A percentile compares a stretch with the other conserved stretches of the same genome.
phyloP scores from a whole-genome alignment of 2,113 vertebrate species.

The Equus przewalskii region DNA sequence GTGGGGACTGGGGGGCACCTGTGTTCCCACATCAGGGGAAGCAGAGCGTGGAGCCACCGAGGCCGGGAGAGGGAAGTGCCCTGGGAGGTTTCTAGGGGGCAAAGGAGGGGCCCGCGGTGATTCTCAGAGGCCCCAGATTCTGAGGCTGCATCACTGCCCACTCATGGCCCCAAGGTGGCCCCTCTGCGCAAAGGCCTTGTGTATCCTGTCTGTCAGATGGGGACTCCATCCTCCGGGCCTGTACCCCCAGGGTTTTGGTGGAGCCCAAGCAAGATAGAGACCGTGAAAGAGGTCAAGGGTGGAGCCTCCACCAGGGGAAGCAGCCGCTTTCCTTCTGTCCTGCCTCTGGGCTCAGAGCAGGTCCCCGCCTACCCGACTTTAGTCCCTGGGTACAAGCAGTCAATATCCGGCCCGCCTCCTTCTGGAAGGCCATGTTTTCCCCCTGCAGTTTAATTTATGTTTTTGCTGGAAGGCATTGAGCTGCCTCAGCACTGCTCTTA shows the following conservation, averaged over 20 bases:
- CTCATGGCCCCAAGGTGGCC: not conserved
- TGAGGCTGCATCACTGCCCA: not conserved
- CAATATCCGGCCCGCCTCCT: not conserved
- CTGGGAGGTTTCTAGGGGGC: not conserved
- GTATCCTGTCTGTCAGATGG: not conserved
- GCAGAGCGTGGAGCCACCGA: not conserved
- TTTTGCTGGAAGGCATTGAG: slow-evolving; percentile 70
- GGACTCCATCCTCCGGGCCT: not conserved
- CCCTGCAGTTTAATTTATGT: slow-evolving; percentile 26
- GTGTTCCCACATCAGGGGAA: not conserved
- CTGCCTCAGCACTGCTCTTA: slow-evolving; percentile 77
- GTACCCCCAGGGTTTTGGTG: not conserved
- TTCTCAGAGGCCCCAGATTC: not conserved
- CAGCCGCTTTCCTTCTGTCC: not conserved
- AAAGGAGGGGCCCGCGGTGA: not conserved
- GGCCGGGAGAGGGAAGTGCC: not conserved
- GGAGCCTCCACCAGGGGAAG: accelerated
- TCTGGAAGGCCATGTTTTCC: not conserved
- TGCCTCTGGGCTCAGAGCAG: not conserved
- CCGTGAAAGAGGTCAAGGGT: not conserved
- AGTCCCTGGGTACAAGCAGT: accelerated
- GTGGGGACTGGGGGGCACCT: not conserved
- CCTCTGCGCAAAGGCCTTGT: not conserved
- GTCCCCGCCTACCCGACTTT: accelerated
- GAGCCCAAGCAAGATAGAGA: not conserved